Base-by-base conservation (phyloP, 2,797 vertebrate genomes). In the Coccyzus lansbergi region DNA sequence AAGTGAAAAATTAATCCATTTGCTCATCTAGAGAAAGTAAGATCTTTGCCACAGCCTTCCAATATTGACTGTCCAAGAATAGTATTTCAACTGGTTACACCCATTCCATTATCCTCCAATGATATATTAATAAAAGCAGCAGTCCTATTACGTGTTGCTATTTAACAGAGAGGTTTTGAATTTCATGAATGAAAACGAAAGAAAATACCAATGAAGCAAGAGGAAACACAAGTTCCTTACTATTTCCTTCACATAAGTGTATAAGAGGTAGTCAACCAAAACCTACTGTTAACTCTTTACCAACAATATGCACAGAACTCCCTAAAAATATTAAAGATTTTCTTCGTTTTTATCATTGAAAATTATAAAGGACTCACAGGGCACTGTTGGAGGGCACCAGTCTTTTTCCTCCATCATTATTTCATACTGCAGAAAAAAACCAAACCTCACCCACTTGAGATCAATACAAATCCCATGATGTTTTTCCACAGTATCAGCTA, bases 141-240 rank as follows among this genome's bases (percentile, higher is more conserved):
- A 84, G 83, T 26, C 25, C 28, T 79, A 34, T 65, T 86, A 88
- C 10, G 5, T 56, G 12, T 74, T 75, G 55, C 76, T 49, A 38
- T 24, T 92, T 78, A 82, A 81, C 28, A 21, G 18, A 31, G 59
- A 67, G n/a, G 40, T 34, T 53, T 94, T 77, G 74, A 90, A 93
- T 90, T 91, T 90, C 80, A 91, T 83, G 29, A 95, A 94, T 79
- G 83, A 87, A 96, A 92, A 68, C 84, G 46, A 94, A 95, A 95
- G 36, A 67, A 91, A 95, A 88, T 31, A 64, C 70, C 38, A 76
- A 64, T 33, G 94, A 94, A 88, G 76, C 55, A 79, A 82, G 83
- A 90, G 59, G 82, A 95, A 95, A 81, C 55, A 24, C 33, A 84
- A 82, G 67, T 86, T 79, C 87, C 77, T 91, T 58, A 86, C 83